phyloP scores from a whole-genome alignment of 2,888 invertebrate genomes.

The Dorcus parallelipipedus region DNA sequence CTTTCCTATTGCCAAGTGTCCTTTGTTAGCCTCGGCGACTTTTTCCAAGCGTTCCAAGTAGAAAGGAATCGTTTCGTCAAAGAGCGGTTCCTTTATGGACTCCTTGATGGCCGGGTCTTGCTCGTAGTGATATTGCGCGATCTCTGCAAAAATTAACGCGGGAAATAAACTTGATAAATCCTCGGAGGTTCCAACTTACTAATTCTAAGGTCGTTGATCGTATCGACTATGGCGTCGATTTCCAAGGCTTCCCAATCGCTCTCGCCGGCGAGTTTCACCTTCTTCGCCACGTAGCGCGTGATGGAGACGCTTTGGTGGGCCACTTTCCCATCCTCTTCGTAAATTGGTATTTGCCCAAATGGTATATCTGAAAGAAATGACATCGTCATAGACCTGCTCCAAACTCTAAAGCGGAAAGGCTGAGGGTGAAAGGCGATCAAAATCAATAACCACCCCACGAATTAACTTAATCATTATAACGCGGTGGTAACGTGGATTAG shows the following conservation, averaged over 20 bases:
- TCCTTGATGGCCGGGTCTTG: constrained; percentile 52
- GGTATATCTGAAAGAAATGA: constrained; percentile 48
- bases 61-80: constrained; percentile 54
- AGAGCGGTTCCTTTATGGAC: constrained; percentile 48
- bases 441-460: too few relatives aligned
- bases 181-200: too few relatives aligned
- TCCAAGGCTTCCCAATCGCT: constrained; percentile 58
- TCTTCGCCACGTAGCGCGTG: constrained; percentile 60
- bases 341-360: constrained; percentile 61
- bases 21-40: constrained; percentile 57
- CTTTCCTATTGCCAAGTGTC: constrained; percentile 53
- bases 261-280: constrained; percentile 56
- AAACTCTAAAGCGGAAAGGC: too few relatives aligned
- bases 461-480: too few relatives aligned
- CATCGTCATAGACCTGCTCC: too few relatives aligned
- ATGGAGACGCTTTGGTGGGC: constrained; percentile 61
- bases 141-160: constrained; percentile 38
- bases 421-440: too few relatives aligned
- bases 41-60: constrained; percentile 56
- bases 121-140: constrained; percentile 55
- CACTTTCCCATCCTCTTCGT: constrained; percentile 61
- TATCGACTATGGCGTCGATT: constrained; percentile 62
- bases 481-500: too few relatives aligned
- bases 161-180: too few relatives aligned
- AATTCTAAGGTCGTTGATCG: constrained; percentile 56